A percentile compares a stretch with the other conserved stretches of the same genome.
phyloP scores from a whole-genome alignment of 2,888 invertebrate genomes.

The Syrphus vitripennis region DNA sequence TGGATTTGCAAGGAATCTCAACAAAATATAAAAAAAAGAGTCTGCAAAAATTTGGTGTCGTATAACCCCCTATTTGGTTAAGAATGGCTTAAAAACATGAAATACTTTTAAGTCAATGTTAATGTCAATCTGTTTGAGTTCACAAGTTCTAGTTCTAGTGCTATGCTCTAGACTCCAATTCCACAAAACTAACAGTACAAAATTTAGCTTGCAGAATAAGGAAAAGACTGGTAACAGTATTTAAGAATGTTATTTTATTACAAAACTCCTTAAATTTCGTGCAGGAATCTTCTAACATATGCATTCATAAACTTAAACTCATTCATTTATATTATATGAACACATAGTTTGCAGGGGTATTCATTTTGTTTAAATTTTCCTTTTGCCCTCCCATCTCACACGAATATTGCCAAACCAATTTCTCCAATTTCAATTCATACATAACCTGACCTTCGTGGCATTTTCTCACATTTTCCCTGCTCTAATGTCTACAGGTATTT shows the following conservation, averaged over 20 bases:
- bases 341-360: neutral
- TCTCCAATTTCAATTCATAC: constrained; percentile 66
- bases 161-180: neutral
- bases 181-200: neutral
- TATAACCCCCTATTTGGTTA: no score
- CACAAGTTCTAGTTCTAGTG: no score
- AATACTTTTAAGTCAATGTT: no score
- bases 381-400: constrained; percentile 36
- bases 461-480: constrained; percentile 64
- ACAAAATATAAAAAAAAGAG: no score
- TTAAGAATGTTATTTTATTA: neutral
- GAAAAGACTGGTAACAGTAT: neutral
- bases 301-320: neutral
- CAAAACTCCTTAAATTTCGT: neutral
- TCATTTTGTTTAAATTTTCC: constrained; percentile 22
- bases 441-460: constrained; percentile 63
- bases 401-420: constrained; percentile 57
- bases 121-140: no score
- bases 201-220: neutral
- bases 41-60: no score
- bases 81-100: no score
- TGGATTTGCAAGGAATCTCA: no score
- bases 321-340: neutral
- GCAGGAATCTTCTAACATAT: constrained; percentile 4
- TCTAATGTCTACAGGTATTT: constrained; percentile 41